These are phyloP conservation scores for Artemia franciscana DNA, from an alignment of 1,140 invertebrate species.

Conservation along the genomic window DNA sequence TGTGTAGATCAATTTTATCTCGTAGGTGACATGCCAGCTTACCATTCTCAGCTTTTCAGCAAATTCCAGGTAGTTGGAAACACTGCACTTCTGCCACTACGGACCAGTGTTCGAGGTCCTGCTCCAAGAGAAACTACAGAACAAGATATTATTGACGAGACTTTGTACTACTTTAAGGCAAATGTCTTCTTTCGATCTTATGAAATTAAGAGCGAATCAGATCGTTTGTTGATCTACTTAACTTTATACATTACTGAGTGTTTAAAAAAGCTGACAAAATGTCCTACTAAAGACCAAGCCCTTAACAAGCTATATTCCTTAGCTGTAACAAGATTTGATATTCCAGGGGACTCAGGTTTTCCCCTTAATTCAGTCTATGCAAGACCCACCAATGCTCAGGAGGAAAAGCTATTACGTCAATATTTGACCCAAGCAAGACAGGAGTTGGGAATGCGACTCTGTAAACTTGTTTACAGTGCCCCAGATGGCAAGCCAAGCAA, in stretches of 20 bases:
- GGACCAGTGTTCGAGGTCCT: constrained; percentile 66
- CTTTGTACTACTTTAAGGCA: constrained; percentile 88
- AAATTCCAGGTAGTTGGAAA: constrained; percentile 59
- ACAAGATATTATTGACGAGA: constrained; percentile 96
- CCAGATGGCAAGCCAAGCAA: constrained; percentile 87
- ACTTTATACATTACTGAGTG: constrained; percentile 98
- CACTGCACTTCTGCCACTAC: constrained; percentile 66
- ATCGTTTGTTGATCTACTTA: constrained; percentile 88
- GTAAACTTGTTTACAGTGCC: constrained; percentile 70
- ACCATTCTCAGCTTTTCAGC: constrained; percentile 69
- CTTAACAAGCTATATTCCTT: constrained; percentile 87
- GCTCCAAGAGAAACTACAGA: constrained; percentile 37
- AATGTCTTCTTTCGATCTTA: constrained; percentile 98
- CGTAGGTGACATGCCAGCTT: constrained; percentile 35
- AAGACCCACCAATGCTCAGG: constrained; percentile 47
- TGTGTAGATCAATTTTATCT: no score
- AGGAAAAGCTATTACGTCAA: constrained; percentile 68
- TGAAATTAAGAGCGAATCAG: constrained; percentile 91
- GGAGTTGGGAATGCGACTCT: constrained; percentile 70
- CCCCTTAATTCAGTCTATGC: constrained; percentile 93
- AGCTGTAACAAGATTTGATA: constrained; percentile 82
- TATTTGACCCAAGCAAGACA: constrained; percentile 86
- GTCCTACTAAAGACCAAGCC: constrained; percentile 64
- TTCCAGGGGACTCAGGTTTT: constrained; percentile 86
- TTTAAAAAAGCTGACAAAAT: constrained; percentile 78